phyloP scores from a whole-genome alignment of 2,113 vertebrate species.

The Salvelinus namaycush region DNA sequence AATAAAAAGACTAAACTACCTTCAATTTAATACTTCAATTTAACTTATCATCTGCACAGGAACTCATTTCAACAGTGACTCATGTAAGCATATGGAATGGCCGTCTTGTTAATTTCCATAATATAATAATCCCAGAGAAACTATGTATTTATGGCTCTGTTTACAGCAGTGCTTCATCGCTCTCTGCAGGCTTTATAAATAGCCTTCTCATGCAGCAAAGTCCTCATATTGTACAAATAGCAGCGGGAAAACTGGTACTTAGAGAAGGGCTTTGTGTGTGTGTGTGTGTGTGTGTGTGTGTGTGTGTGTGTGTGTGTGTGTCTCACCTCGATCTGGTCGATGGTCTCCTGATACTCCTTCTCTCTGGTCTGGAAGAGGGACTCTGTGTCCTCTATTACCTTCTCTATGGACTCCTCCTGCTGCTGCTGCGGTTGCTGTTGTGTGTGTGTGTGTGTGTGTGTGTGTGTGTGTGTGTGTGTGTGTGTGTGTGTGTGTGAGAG shows the following conservation, averaged over 20 bases:
- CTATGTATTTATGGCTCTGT: too few relatives aligned
- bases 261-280: too few relatives aligned
- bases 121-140: too few relatives aligned
- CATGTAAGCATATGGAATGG: too few relatives aligned
- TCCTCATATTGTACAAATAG: neutral
- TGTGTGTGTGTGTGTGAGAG: constrained; percentile 1
- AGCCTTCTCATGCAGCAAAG: neutral
- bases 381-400: constrained; percentile 84
- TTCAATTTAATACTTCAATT: too few relatives aligned
- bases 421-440: neutral
- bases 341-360: constrained; percentile 88
- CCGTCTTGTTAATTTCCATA: too few relatives aligned
- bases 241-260: neutral
- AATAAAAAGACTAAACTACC: too few relatives aligned
- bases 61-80: too few relatives aligned
- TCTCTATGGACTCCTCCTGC: constrained; percentile 59
- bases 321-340: constrained; percentile 85
- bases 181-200: neutral
- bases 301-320: neutral
- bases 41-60: too few relatives aligned
- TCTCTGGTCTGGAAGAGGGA: constrained; percentile 86
- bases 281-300: neutral
- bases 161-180: neutral
- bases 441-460: neutral
- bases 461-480: neutral